These are phyloP conservation scores for Poeciliopsis infans DNA, from an alignment of 2,797 vertebrate species.

Conservation along the genomic window DNA sequence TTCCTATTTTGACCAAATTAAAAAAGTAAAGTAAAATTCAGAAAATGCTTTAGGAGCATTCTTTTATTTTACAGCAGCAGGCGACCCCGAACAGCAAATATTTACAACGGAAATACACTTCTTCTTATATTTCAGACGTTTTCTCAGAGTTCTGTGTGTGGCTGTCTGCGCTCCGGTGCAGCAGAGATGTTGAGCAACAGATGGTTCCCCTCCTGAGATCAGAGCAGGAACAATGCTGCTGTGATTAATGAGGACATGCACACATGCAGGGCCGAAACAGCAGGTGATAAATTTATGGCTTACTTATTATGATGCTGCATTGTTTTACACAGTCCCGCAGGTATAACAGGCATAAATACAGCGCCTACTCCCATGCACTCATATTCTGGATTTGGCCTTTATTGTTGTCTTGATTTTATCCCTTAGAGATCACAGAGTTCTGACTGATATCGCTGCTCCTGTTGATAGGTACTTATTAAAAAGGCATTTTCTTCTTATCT, in stretches of 20 bases:
- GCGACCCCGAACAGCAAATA: background rate
- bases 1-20: background rate
- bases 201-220: conserved; percentile 51
- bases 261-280: conserved; percentile 28
- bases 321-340: conserved; percentile 62
- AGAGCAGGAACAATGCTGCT: conserved; percentile 28
- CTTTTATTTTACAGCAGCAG: background rate
- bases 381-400: conserved; percentile 9
- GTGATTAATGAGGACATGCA: conserved; percentile 62
- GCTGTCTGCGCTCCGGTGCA: conserved; percentile 19
- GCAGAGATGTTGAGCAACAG: conserved; percentile 58
- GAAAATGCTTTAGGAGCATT: background rate
- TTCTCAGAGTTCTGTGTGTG: conserved; percentile 13
- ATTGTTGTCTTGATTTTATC: conserved; percentile 22
- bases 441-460: conserved; percentile 1
- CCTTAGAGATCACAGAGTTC: conserved; percentile 14
- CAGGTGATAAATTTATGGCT: conserved; percentile 65
- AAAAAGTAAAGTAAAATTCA: background rate
- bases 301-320: conserved; percentile 58
- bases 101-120: background rate
- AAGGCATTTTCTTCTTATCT: background rate
- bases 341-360: conserved; percentile 46
- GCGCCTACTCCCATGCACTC: background rate
- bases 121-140: conserved; percentile 11
- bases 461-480: background rate